These are phyloP conservation scores for Coleophora flavipennella DNA, from an alignment of 2,888 invertebrate genomes.

Conservation along the genomic window DNA sequence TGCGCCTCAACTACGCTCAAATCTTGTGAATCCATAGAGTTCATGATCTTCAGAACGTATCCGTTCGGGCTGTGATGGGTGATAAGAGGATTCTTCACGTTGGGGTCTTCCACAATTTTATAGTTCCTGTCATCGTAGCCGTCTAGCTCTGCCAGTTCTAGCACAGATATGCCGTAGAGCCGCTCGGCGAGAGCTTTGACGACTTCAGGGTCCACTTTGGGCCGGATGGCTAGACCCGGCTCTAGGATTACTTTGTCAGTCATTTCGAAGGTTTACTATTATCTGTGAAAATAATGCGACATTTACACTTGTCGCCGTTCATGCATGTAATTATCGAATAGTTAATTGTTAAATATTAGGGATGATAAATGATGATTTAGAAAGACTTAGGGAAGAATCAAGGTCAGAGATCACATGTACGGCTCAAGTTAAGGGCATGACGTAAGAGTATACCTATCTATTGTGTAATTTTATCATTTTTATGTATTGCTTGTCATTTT, in stretches of 20 bases:
- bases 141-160: constrained; percentile 74
- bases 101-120: constrained; percentile 73
- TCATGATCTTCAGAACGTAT: constrained; percentile 87
- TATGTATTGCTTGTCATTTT: no score
- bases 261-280: constrained; percentile 23
- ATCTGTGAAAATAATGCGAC: constrained; percentile 1
- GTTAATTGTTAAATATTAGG: no score
- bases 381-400: no score
- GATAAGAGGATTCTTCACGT: constrained; percentile 75
- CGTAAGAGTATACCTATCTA: no score
- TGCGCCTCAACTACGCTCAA: constrained; percentile 80
- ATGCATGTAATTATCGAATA: no score
- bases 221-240: constrained; percentile 73
- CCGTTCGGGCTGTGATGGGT: constrained; percentile 71
- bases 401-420: no score
- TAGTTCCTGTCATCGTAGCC: constrained; percentile 88
- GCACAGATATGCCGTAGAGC: constrained; percentile 76
- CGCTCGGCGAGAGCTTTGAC: constrained; percentile 68
- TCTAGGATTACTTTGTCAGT: constrained; percentile 31
- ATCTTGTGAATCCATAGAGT: constrained; percentile 84
- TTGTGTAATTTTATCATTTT: no score
- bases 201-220: constrained; percentile 63
- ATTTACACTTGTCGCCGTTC: no score
- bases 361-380: no score
- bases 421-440: no score